Evolutionary conservation across 2,888 invertebrate genomes (phyloP).

Genomic region (Venusia cambrica): DNA sequence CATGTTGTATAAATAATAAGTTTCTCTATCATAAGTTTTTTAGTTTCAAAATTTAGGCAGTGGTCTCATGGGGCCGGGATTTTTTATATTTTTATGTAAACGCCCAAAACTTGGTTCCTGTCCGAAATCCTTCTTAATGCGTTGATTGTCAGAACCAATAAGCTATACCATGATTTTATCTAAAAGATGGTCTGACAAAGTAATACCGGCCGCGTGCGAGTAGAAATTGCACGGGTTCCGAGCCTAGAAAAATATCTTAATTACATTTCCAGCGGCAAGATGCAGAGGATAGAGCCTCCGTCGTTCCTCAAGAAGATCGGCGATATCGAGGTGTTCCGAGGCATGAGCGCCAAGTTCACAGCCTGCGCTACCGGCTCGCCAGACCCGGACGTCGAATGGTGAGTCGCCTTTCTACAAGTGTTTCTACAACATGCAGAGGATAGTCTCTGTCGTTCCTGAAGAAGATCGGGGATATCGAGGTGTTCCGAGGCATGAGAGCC

Average conservation of each 20-base stretch:
- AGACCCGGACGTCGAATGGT: conserved; percentile 90
- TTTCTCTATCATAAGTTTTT: too few relatives aligned
- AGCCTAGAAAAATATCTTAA: too few relatives aligned
- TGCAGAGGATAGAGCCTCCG: conserved; percentile 90
- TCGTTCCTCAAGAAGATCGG: conserved; percentile 94
- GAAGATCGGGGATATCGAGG: conserved; percentile 92
- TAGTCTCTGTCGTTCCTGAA: conserved; percentile 92
- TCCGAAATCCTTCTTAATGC: too few relatives aligned
- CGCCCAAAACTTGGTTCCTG: too few relatives aligned
- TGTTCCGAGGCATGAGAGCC: conserved; percentile 92
- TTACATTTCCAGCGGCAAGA: conserved; percentile 82
- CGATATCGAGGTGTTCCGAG: conserved; percentile 91
- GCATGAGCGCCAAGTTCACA: conserved; percentile 96
- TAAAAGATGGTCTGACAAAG: too few relatives aligned
- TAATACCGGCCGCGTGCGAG: too few relatives aligned
- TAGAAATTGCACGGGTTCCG: too few relatives aligned
- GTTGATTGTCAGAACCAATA: not conserved
- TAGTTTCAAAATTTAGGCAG: too few relatives aligned
- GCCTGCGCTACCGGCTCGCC: conserved; percentile 94
- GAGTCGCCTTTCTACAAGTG: too few relatives aligned
- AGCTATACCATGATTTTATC: conserved; percentile 1
- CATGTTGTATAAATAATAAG: too few relatives aligned
- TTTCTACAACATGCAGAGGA: conserved; percentile 85
- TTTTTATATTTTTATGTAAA: too few relatives aligned
- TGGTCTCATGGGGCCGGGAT: too few relatives aligned